Evolutionary conservation across 2,797 vertebrate species (phyloP).

Genomic region (Sitta carolinensis): DNA sequence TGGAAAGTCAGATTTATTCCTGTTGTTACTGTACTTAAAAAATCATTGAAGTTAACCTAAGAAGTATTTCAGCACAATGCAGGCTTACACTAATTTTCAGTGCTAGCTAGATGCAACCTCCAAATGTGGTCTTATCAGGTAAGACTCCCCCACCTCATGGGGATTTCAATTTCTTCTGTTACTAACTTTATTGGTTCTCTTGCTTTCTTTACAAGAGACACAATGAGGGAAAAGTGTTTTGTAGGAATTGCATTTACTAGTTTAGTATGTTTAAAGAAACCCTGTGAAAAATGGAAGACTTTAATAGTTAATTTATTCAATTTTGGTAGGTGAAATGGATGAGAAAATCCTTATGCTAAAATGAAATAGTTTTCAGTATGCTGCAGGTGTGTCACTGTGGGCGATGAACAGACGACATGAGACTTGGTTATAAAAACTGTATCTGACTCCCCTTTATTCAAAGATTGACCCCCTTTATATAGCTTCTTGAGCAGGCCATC

Average conservation of each 20-base stretch:
- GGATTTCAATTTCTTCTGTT: neutral
- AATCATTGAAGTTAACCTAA: neutral
- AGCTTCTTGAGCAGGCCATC: too few species aligned
- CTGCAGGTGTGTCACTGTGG: too few species aligned
- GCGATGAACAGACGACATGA: too few species aligned
- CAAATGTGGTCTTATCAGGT: neutral
- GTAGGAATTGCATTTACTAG: neutral
- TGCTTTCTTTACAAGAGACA: neutral
- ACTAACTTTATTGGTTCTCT: neutral
- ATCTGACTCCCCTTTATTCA: too few species aligned
- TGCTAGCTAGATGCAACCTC: neutral
- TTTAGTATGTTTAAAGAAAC: neutral
- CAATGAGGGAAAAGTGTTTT: neutral
- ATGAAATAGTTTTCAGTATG: neutral
- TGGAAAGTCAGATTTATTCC: neutral
- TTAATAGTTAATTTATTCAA: neutral
- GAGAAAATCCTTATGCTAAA: neutral
- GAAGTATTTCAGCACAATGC: neutral
- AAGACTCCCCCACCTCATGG: fast-evolving
- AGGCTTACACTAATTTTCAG: neutral
- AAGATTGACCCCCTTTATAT: too few species aligned
- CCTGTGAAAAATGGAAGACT: neutral
- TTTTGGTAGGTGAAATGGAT: neutral
- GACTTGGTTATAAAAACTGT: too few species aligned
- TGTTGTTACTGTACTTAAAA: neutral